These are phyloP conservation scores for Sepiola atlantica DNA, from an alignment of 2,888 invertebrate species.

Conservation along the genomic window DNA sequence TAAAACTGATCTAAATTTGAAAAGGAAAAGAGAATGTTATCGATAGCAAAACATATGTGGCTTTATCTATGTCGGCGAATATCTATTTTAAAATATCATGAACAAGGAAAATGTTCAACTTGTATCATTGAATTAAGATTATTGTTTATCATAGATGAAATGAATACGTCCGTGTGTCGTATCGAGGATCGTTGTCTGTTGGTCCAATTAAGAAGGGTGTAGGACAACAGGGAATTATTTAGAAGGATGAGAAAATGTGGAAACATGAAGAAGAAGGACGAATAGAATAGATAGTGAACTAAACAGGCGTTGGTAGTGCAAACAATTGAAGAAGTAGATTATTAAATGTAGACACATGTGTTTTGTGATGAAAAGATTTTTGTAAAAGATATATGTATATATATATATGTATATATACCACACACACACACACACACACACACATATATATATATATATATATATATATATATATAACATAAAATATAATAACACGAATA, in stretches of 20 bases:
- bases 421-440: too few species aligned
- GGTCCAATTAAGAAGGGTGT: neutral
- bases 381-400: too few species aligned
- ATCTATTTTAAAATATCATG: neutral
- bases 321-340: too few species aligned
- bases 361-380: too few species aligned
- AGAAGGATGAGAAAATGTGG: neutral
- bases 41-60: neutral
- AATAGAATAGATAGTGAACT: too few species aligned
- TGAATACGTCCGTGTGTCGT: neutral
- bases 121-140: neutral
- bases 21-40: neutral
- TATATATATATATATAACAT: too few species aligned
- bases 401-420: too few species aligned
- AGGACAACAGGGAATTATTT: neutral
- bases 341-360: too few species aligned
- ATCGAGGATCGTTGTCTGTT: neutral
- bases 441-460: too few species aligned
- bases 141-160: neutral
- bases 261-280: too few species aligned
- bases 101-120: neutral
- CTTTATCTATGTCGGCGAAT: neutral
- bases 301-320: too few species aligned
- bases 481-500: too few species aligned
- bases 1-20: constrained; percentile 15